Conservation (phyloP, 2,888 invertebrate genomes). For the Phymatocera aterrima region DNA sequence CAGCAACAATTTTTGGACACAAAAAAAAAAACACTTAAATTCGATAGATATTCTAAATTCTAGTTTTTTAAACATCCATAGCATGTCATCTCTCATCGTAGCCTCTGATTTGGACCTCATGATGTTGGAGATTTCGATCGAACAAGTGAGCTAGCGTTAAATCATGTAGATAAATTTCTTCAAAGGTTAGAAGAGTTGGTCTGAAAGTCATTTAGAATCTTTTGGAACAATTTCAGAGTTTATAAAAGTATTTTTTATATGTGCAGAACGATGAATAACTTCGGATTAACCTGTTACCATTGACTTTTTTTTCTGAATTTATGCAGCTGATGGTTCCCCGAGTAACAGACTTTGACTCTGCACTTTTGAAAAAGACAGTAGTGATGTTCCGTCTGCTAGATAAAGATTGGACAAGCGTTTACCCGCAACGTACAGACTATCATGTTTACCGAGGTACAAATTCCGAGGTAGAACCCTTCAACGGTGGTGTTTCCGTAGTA, state of each 20-base stretch:
- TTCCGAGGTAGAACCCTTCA: constrained; percentile 60
- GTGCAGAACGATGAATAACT: too few species aligned
- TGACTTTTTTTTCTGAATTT: too few species aligned
- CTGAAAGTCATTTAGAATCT: not conserved
- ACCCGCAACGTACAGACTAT: constrained; percentile 63
- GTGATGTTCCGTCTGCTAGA: constrained; percentile 66
- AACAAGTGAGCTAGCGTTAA: constrained; percentile 60
- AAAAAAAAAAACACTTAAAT: too few species aligned
- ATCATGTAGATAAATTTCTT: not conserved
- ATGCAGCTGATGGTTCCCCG: constrained; percentile 63
- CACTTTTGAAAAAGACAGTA: constrained; percentile 62
- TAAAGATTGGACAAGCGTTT: constrained; percentile 63
- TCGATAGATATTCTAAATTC: constrained; percentile 15
- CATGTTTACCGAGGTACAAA: constrained; percentile 61
- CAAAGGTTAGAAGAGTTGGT: not conserved
- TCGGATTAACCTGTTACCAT: too few species aligned
- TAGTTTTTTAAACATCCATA: not conserved
- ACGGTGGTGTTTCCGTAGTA: constrained; percentile 68
- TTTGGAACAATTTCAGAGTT: not conserved
- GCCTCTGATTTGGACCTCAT: constrained; percentile 62
- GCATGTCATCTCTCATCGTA: constrained; percentile 66
- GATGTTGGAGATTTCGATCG: constrained; percentile 66
- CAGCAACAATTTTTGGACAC: too few species aligned
- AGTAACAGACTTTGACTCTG: constrained; percentile 59
- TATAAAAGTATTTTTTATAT: too few species aligned